These are phyloP conservation scores for Coptodon rendalli DNA, from an alignment of 2,113 vertebrate genomes.

Conservation along the genomic window DNA sequence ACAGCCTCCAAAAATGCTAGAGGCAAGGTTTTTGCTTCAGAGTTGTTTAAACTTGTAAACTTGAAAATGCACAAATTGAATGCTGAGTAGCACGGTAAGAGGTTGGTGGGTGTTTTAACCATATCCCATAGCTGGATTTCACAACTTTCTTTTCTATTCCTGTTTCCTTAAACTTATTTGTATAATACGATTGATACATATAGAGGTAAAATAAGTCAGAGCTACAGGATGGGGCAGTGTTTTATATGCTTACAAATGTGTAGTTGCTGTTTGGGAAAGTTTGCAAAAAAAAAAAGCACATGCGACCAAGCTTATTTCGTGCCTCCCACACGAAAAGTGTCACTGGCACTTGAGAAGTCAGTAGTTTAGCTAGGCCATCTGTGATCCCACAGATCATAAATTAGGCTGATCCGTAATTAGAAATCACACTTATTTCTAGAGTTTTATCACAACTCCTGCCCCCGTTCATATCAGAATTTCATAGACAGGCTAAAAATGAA, in stretches of 20 bases:
- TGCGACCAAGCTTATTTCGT: not conserved
- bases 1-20: not conserved
- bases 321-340: constrained; percentile 7
- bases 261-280: not conserved
- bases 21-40: not conserved
- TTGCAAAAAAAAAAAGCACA: not conserved
- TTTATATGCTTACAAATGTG: not conserved
- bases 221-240: not conserved
- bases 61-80: not conserved
- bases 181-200: not conserved
- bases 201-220: not conserved
- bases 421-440: not conserved
- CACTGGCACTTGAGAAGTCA: not conserved
- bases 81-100: not conserved
- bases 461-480: not conserved
- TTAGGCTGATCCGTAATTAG: not conserved
- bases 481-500: not conserved
- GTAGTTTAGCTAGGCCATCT: constrained; percentile 25
- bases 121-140: not conserved
- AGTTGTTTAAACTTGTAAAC: constrained; percentile 5
- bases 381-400: not conserved
- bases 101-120: not conserved
- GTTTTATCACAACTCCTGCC: not conserved
- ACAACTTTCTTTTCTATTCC: not conserved
- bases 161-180: not conserved